Percentiles rank a stretch among this genome's conserved stretches.
Evolutionary conservation across 2,888 invertebrate species (phyloP).

Genomic region (Melanchra persicariae): DNA sequence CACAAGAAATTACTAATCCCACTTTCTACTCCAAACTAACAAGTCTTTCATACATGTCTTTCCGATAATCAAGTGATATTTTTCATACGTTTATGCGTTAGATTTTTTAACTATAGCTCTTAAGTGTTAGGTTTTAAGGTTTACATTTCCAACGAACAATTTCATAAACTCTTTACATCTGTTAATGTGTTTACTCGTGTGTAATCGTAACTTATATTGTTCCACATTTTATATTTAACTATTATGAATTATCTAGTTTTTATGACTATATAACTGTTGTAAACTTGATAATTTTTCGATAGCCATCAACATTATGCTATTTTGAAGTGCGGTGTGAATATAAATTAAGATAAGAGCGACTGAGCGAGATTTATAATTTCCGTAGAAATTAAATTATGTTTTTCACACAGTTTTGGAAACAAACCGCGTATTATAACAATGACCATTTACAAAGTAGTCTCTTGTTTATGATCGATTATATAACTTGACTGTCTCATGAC

Average conservation of each 20-base stretch:
- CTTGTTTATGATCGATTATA: too few relatives aligned
- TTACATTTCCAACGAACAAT: conserved; percentile 85
- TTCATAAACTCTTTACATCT: conserved; percentile 67
- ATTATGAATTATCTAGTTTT: conserved; percentile 61
- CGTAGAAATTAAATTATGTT: not conserved
- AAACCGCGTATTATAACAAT: not conserved
- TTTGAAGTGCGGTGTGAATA: not conserved
- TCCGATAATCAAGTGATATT: conserved; percentile 87
- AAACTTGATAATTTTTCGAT: conserved; percentile 42
- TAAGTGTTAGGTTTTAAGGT: conserved; percentile 77
- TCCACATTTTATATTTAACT: conserved; percentile 70
- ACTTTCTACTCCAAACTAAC: conserved; percentile 59
- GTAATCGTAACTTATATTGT: conserved; percentile 70
- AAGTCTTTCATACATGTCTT: conserved; percentile 70
- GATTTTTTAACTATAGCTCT: conserved; percentile 76
- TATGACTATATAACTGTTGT: conserved; percentile 59
- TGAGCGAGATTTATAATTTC: conserved; percentile 8
- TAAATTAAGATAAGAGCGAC: not conserved
- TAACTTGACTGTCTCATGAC: too few relatives aligned
- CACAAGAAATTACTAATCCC: conserved; percentile 28
- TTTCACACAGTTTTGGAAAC: conserved; percentile 20
- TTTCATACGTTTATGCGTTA: conserved; percentile 78
- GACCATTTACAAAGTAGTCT: not conserved
- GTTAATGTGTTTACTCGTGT: conserved; percentile 74
- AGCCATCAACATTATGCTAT: conserved; percentile 41